Evolutionary conservation across 92 coral and sea anemone genomes (phyloP).

Genomic region (Palythoa heliodiscus): DNA sequence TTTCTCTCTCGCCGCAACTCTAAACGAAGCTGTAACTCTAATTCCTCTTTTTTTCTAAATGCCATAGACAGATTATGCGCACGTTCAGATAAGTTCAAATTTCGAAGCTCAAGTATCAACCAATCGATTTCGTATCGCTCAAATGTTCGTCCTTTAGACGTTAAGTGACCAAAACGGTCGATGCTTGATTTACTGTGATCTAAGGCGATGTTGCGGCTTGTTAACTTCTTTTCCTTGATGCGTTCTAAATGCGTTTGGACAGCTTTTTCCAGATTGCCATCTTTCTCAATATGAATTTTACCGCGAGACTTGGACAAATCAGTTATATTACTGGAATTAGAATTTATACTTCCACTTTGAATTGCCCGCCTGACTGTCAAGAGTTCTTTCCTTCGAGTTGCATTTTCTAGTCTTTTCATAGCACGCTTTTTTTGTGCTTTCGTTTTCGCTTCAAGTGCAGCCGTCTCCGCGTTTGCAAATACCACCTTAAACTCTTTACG

Average conservation of each 20-base stretch:
- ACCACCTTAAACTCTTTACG: constrained; percentile 51
- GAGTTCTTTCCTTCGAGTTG: constrained; percentile 9
- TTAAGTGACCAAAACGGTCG: neutral
- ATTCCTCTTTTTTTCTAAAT: constrained; percentile 42
- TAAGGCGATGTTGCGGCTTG: neutral
- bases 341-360: neutral
- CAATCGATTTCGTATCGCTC: constrained; percentile 59
- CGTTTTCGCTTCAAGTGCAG: constrained; percentile 46
- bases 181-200: neutral
- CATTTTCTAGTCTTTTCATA: constrained; percentile 30
- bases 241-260: constrained; percentile 14
- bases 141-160: constrained; percentile 8
- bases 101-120: constrained; percentile 56
- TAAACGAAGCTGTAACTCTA: constrained; percentile 16
- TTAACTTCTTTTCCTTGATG: neutral
- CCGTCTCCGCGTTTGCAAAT: constrained; percentile 60
- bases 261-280: neutral
- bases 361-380: neutral
- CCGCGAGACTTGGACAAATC: neutral
- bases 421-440: constrained; percentile 43
- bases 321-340: neutral
- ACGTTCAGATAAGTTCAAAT: constrained; percentile 58
- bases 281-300: neutral
- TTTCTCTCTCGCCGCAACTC: constrained; percentile 13
- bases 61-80: constrained; percentile 56